phyloP scores from a whole-genome alignment of 2,888 invertebrate genomes.

The Mythimna pallens region DNA sequence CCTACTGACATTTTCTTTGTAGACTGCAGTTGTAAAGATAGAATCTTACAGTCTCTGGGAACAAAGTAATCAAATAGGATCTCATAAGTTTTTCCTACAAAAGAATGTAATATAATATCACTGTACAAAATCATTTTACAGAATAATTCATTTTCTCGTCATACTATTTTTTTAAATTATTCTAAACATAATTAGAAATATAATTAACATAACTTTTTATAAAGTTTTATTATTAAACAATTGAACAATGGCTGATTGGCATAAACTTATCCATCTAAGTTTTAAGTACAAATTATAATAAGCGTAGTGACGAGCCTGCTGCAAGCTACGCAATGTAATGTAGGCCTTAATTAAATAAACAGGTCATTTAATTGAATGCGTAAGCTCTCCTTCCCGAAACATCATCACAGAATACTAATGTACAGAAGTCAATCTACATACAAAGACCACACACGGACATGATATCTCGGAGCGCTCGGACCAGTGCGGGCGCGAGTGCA shows the following conservation, averaged over 20 bases:
- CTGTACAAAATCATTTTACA: neutral
- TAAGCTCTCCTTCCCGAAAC: too few relatives aligned
- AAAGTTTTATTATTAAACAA: neutral
- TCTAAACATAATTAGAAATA: slow-evolving; percentile 2
- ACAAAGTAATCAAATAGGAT: neutral
- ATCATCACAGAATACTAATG: too few relatives aligned
- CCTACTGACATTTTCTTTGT: neutral
- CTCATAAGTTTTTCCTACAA: neutral
- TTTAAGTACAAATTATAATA: neutral
- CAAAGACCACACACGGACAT: too few relatives aligned
- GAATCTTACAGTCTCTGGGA: neutral
- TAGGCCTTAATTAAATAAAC: too few relatives aligned
- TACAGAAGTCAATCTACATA: too few relatives aligned
- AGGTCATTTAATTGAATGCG: neutral
- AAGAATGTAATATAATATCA: neutral
- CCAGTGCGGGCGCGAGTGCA: too few relatives aligned
- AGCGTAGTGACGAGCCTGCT: neutral
- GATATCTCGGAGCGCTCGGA: too few relatives aligned
- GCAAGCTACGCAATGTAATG: neutral
- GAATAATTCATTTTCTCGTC: neutral
- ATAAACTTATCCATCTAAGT: neutral
- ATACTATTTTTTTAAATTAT: slow-evolving; percentile 1
- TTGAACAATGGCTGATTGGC: neutral
- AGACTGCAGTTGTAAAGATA: neutral
- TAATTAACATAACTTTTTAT: neutral